Percentiles rank a stretch among this genome's conserved stretches.
These are phyloP conservation scores for Ibidorhyncha struthersii DNA, from an alignment of 2,113 vertebrate genomes.

Conservation along the genomic window DNA sequence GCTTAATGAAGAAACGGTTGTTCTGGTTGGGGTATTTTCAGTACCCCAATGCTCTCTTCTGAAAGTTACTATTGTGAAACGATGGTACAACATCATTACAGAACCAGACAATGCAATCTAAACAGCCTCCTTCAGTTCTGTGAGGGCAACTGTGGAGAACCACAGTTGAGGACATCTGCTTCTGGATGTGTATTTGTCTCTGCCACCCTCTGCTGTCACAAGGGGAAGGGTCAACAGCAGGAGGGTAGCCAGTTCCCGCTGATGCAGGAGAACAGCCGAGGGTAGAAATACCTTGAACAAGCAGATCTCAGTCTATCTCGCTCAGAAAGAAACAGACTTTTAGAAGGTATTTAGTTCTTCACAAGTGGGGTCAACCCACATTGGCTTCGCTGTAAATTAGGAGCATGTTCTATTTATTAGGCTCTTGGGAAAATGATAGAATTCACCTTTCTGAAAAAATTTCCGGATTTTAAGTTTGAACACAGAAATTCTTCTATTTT, in stretches of 20 bases:
- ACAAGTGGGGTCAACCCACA: neutral
- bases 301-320: neutral
- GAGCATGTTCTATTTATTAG: neutral
- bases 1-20: neutral
- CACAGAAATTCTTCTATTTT: neutral
- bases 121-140: neutral
- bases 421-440: neutral
- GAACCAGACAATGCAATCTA: neutral
- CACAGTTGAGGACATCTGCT: neutral
- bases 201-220: neutral
- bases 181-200: neutral
- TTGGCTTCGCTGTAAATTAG: neutral
- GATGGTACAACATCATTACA: neutral
- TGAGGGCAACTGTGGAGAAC: neutral
- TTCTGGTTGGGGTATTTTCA: neutral
- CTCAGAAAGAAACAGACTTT: neutral
- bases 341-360: neutral
- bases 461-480: neutral
- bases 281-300: neutral
- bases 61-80: neutral
- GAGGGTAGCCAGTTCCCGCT: neutral
- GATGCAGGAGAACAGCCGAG: neutral
- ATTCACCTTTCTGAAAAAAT: neutral
- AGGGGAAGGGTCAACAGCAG: neutral
- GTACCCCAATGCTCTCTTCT: neutral